These are phyloP conservation scores for Parasteatoda tepidariorum DNA, from an alignment of 1,140 invertebrate genomes.

Conservation along the genomic window DNA sequence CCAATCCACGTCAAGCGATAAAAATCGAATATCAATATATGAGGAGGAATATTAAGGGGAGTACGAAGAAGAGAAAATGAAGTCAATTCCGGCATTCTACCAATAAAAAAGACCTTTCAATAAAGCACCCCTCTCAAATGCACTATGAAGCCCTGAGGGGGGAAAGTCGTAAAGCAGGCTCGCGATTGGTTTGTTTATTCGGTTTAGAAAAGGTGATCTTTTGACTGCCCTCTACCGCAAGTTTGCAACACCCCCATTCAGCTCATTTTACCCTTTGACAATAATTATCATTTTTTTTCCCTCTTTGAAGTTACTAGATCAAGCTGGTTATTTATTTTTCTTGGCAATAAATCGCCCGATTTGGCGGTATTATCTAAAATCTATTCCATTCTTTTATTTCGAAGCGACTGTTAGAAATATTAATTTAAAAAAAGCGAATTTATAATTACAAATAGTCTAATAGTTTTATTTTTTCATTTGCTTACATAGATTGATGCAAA, in stretches of 20 bases:
- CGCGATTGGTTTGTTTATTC: slow-evolving; percentile 7
- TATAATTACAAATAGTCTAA: too few relatives aligned
- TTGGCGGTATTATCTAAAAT: too few relatives aligned
- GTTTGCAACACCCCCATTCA: not conserved
- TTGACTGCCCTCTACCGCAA: not conserved
- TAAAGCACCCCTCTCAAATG: not conserved
- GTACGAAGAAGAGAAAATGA: not conserved
- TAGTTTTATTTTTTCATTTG: too few relatives aligned
- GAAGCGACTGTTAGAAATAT: too few relatives aligned
- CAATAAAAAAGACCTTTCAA: not conserved
- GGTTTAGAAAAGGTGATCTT: not conserved
- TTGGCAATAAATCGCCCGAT: not conserved
- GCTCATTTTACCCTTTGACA: not conserved
- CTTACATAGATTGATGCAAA: too few relatives aligned
- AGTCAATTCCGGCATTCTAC: not conserved
- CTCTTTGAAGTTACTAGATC: not conserved
- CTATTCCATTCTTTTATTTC: too few relatives aligned
- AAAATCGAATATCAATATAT: not conserved
- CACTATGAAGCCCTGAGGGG: not conserved
- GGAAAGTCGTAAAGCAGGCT: not conserved
- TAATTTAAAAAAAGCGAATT: too few relatives aligned
- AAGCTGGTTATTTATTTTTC: not conserved
- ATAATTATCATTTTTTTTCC: not conserved
- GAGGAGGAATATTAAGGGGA: not conserved
- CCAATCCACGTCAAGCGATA: not conserved